Evolutionary conservation across 2,113 vertebrate genomes (phyloP).

Genomic region (Eptesicus fuscus): DNA sequence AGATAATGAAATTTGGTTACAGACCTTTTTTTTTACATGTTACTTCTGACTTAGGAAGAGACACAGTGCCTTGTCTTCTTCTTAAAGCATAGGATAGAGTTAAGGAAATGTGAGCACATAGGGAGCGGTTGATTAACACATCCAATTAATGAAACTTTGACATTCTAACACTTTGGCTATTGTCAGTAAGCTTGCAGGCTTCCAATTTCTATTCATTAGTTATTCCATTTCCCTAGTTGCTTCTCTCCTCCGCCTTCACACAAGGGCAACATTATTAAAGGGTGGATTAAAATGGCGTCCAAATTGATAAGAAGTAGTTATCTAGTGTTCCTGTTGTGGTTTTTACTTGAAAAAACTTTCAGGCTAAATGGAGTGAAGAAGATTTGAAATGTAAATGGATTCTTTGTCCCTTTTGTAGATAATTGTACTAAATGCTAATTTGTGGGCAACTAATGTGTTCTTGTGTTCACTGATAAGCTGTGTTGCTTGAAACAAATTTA

Average conservation of each 20-base stretch:
- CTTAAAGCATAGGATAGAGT: background rate
- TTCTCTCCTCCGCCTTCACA: background rate
- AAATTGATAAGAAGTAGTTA: constrained; percentile 51
- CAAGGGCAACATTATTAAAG: constrained; percentile 33
- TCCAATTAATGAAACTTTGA: constrained; percentile 49
- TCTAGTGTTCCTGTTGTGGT: constrained; percentile 41
- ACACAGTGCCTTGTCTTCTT: background rate
- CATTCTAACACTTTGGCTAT: constrained; percentile 28
- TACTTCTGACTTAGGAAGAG: background rate
- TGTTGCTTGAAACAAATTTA: constrained; percentile 63
- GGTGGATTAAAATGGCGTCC: constrained; percentile 44
- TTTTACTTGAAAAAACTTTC: constrained; percentile 62
- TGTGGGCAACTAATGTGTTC: constrained; percentile 54
- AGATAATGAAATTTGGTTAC: background rate
- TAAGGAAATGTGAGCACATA: background rate
- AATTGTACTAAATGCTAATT: constrained; percentile 73
- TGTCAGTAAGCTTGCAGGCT: constrained; percentile 30
- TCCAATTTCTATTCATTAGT: constrained; percentile 50
- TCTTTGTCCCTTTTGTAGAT: constrained; percentile 65
- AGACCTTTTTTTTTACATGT: background rate
- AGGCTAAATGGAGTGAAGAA: constrained; percentile 60
- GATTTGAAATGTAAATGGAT: constrained; percentile 69
- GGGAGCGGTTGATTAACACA: constrained; percentile 34
- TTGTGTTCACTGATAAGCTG: constrained; percentile 67
- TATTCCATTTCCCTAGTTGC: constrained; percentile 2